Evolutionary conservation across 2,888 invertebrate species (phyloP).

Genomic region (Caenorhabditis sp.): DNA sequence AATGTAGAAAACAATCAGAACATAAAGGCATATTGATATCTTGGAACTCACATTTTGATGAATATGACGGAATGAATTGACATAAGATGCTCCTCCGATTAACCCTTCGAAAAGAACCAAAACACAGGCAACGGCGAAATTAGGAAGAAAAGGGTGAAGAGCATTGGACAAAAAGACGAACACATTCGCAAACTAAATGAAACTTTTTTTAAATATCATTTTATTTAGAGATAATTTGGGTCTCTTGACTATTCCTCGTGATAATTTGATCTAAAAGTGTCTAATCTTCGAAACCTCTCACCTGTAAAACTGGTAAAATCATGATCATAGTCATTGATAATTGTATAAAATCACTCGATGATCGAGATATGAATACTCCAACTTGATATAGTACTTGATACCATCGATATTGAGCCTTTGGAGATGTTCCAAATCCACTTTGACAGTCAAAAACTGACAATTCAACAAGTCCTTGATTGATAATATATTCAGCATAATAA

Average conservation of each 20-base stretch:
- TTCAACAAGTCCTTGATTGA: constrained; percentile 86
- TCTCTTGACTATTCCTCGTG: too few species aligned
- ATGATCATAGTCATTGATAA: background rate
- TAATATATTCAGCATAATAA: constrained; percentile 85
- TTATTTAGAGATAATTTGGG: too few species aligned
- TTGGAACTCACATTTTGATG: constrained; percentile 1
- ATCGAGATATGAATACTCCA: constrained; percentile 20
- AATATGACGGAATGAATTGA: constrained; percentile 1
- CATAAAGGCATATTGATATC: too few species aligned
- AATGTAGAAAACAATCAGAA: too few species aligned
- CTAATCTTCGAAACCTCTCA: too few species aligned
- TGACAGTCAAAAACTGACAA: constrained; percentile 78
- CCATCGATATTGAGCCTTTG: constrained; percentile 80
- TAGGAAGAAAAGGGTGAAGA: constrained; percentile 1
- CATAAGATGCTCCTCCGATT: constrained; percentile 4
- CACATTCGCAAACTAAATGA: background rate
- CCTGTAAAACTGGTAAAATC: constrained; percentile 1
- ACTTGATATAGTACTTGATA: constrained; percentile 74
- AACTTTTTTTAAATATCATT: too few species aligned
- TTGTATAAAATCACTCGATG: constrained; percentile 9
- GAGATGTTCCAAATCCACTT: constrained; percentile 49
- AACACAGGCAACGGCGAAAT: background rate
- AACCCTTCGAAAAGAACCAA: constrained; percentile 5
- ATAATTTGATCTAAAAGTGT: too few species aligned
- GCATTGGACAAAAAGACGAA: background rate